Evolutionary conservation across 2,797 vertebrate species (phyloP), one percentile per base, ranked within the genome.

Genomic region (Xenops minutus): DNA sequence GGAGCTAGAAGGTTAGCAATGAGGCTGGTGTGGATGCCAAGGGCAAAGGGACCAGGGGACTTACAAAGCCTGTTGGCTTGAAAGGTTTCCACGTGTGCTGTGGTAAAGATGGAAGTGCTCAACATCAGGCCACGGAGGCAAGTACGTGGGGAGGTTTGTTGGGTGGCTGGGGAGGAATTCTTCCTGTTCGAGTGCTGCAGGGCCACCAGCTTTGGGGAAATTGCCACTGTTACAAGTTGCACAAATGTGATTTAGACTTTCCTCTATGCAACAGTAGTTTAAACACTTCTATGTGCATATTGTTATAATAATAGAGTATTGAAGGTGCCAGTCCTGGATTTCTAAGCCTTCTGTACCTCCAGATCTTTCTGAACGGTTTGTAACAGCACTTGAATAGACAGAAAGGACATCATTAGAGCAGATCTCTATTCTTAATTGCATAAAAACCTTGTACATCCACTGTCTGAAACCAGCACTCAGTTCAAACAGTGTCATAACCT

Each of bases 401-500:
- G 88, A 83, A 86, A 64, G 59, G 62, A 92, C 85, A 85, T 94
- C 51, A 86, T 88, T 90, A 92, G 82, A 94, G 80, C 66, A 82
- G 63, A 49, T 83, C 85, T 86, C 49, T 85, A 68, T 77, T 90
- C 72, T 89, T 92, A 80, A 43, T 76, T 94, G 64, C 56, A 37
- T 78, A 55, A 88, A 95, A 88, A 22, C 52, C 51, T 64, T 83
- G 30, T 80, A 24, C 37, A 85, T 82, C 51, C 61, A 58, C 88
- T 81, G 74, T 71, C 88, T 89, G 71, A 75, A 91, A 83, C 51
- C 63, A 85, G 56, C 71, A 49, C 48, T 89, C 72, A 8, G 84
- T 83, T 81, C 86, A 93, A 95, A 94, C 68, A 95, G 81, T 89
- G 80, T 85, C 93, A 55, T 93, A 94, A 95, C 88, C 80, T 94